Conservation (phyloP, 2,888 invertebrate species). For the Agrotis exclamationis region DNA sequence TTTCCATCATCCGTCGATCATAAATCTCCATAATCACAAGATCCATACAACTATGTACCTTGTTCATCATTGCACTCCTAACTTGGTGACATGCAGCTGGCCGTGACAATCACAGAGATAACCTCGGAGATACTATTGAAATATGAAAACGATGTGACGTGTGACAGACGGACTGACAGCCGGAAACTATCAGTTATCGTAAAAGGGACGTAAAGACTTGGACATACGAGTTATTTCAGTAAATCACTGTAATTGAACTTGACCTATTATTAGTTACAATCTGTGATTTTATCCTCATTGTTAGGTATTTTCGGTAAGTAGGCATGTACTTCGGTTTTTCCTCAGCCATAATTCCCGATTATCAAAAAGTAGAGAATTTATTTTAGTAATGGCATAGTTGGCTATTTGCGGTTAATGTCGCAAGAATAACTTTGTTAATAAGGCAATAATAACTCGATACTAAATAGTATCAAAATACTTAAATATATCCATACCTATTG, state of each 20-base stretch:
- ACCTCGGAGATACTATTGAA: slow-evolving; percentile 47
- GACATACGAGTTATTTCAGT: neutral
- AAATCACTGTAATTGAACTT: slow-evolving; percentile 3
- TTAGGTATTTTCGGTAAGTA: neutral
- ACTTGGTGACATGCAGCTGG: slow-evolving; percentile 36
- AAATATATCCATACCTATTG: neutral
- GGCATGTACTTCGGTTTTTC: neutral
- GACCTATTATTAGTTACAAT: neutral
- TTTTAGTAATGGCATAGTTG: no score
- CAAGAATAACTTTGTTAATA: no score
- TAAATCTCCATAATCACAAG: neutral
- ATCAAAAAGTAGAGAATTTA: neutral
- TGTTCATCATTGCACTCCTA: slow-evolving; percentile 26
- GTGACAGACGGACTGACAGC: slow-evolving; percentile 39
- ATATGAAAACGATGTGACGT: slow-evolving; percentile 32
- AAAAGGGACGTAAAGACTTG: neutral
- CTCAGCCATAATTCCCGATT: neutral
- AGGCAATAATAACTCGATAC: no score
- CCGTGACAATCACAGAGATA: slow-evolving; percentile 45
- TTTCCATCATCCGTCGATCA: slow-evolving; percentile 25
- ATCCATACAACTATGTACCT: slow-evolving; percentile 7
- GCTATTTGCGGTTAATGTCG: no score
- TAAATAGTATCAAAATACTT: no score
- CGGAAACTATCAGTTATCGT: slow-evolving; percentile 32
- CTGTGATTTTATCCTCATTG: neutral